A percentile compares a stretch with the other conserved stretches of the same genome.
Conservation (phyloP, 1,140 invertebrate genomes). For the Coenobita brevimanus region DNA sequence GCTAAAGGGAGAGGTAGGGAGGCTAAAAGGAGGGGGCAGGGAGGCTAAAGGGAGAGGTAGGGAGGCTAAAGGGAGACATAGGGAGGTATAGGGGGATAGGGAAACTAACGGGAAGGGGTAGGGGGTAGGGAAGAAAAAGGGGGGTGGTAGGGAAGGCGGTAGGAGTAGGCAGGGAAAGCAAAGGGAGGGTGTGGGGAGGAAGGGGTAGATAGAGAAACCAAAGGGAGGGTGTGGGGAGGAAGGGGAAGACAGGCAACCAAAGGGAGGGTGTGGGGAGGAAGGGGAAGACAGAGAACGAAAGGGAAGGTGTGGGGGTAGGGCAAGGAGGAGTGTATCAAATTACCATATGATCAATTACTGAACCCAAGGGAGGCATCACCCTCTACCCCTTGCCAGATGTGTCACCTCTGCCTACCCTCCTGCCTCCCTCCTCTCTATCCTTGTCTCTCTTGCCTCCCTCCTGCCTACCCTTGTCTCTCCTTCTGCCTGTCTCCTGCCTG, state of each 20-base stretch:
- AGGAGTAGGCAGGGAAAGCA: no score
- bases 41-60: no score
- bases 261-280: background rate
- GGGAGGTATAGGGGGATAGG: no score
- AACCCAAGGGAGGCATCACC: constrained; percentile 38
- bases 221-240: background rate
- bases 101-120: no score
- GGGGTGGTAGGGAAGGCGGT: no score
- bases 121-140: no score
- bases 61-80: no score
- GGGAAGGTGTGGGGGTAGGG: background rate
- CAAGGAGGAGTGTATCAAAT: constrained; percentile 49
- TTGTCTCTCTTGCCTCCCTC: background rate
- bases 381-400: constrained; percentile 48
- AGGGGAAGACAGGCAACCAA: background rate
- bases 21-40: no score
- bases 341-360: constrained; percentile 66
- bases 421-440: background rate
- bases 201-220: background rate
- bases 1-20: no score
- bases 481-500: no score
- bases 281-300: background rate
- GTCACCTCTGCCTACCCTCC: background rate
- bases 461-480: background rate
- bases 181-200: no score